Conservation (phyloP, 2,888 invertebrate genomes). For the Spodoptera exigua region DNA sequence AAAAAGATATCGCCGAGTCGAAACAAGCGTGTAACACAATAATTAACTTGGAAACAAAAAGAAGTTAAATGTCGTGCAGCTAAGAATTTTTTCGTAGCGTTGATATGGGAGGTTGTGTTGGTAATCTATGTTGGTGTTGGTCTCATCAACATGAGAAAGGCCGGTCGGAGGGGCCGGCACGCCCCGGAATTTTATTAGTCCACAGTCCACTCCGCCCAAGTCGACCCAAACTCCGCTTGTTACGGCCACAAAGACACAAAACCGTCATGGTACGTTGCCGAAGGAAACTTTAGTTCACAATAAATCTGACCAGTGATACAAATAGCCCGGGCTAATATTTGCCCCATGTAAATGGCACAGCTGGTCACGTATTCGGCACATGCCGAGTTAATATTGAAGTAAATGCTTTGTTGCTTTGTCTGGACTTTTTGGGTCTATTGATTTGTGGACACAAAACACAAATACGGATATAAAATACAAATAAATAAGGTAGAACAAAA, state of each 20-base stretch:
- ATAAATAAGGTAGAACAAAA: too few species aligned
- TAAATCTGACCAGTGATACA: constrained; percentile 62
- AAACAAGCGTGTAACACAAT: constrained; percentile 8
- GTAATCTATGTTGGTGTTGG: constrained; percentile 53
- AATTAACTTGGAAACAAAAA: constrained; percentile 4
- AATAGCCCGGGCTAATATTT: constrained; percentile 52
- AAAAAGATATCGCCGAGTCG: background rate
- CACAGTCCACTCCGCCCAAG: constrained; percentile 63
- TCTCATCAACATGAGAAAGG: constrained; percentile 84
- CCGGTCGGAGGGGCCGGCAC: constrained; percentile 64
- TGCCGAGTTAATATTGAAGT: constrained; percentile 53
- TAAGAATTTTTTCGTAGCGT: constrained; percentile 28
- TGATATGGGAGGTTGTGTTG: constrained; percentile 31
- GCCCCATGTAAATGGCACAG: constrained; percentile 47
- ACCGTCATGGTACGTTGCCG: constrained; percentile 62
- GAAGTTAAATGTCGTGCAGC: constrained; percentile 18
- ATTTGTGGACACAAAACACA: constrained; percentile 16
- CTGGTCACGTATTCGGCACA: constrained; percentile 56
- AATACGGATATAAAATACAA: constrained; percentile 3
- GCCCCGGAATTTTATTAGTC: constrained; percentile 83
- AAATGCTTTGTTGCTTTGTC: constrained; percentile 44
- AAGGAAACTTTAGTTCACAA: constrained; percentile 57
- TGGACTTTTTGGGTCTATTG: constrained; percentile 41
- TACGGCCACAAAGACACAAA: constrained; percentile 62
- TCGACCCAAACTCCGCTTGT: constrained; percentile 62